phyloP scores from a whole-genome alignment of 2,797 vertebrate species.

The Tolypeutes matacus region DNA sequence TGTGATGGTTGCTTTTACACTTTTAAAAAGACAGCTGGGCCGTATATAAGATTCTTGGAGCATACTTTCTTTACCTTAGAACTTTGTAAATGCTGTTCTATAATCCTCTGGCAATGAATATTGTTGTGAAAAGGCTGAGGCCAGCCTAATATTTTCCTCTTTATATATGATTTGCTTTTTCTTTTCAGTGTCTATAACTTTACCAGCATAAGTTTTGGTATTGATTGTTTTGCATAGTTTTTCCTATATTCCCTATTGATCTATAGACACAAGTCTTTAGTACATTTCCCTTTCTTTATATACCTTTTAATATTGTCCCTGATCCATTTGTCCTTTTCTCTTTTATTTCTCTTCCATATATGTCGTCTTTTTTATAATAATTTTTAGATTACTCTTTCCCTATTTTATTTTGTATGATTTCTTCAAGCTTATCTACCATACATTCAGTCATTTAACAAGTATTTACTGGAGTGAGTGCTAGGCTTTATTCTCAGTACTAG shows the following conservation, averaged over 20 bases:
- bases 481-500: neutral
- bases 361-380: neutral
- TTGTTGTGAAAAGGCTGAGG: neutral
- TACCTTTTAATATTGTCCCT: constrained; percentile 1
- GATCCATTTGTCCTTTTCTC: neutral
- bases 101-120: neutral
- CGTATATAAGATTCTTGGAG: neutral
- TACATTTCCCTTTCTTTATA: constrained; percentile 6
- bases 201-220: neutral
- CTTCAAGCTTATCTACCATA: neutral
- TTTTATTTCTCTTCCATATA: constrained; percentile 35
- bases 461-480: neutral
- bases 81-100: constrained; percentile 26
- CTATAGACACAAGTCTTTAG: neutral
- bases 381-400: constrained; percentile 27
- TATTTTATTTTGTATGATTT: constrained; percentile 14
- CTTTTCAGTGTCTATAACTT: neutral
- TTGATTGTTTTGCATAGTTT: neutral
- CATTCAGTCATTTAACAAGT: neutral
- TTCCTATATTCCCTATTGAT: neutral
- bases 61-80: neutral
- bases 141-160: neutral
- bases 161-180: neutral
- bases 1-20: neutral
- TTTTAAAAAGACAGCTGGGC: neutral